Conservation (phyloP, 2,797 vertebrate species). For the Enteromius radiatus region DNA sequence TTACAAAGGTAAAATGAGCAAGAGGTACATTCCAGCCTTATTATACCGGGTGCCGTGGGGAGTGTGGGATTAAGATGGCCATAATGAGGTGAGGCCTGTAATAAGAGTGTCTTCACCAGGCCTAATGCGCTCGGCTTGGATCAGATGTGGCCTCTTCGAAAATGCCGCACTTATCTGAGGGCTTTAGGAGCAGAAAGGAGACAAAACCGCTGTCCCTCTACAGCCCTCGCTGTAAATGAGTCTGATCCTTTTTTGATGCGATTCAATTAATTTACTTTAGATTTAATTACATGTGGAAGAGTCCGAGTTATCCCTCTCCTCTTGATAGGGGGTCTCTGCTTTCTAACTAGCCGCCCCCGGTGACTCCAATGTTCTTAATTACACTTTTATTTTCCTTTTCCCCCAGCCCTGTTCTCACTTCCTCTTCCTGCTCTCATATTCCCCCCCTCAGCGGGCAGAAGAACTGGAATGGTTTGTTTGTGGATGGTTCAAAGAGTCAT, state of each 20-base stretch:
- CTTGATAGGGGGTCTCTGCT: conserved; percentile 76
- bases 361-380: conserved; percentile 81
- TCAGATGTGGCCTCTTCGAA: conserved; percentile 65
- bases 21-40: conserved; percentile 78
- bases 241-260: conserved; percentile 83
- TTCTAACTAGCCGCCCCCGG: conserved; percentile 79
- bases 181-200: conserved; percentile 74
- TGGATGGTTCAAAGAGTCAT: conserved; percentile 56
- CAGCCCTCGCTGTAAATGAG: conserved; percentile 74
- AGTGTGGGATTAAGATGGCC: conserved; percentile 80
- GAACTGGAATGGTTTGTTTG: conserved; percentile 54
- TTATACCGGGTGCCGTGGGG: conserved; percentile 77
- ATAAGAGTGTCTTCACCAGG: conserved; percentile 79
- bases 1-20: conserved; percentile 73
- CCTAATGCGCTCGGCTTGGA: conserved; percentile 65
- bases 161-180: conserved; percentile 74
- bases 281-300: conserved; percentile 84
- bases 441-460: conserved; percentile 9
- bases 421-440: conserved; percentile 60
- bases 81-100: conserved; percentile 84
- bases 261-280: conserved; percentile 86
- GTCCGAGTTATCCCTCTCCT: conserved; percentile 79
- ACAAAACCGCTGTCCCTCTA: conserved; percentile 54
- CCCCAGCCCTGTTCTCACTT: conserved; percentile 63
- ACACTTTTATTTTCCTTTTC: conserved; percentile 78